phyloP scores from a whole-genome alignment of 2,888 invertebrate species.

The Chalcis sispes region DNA sequence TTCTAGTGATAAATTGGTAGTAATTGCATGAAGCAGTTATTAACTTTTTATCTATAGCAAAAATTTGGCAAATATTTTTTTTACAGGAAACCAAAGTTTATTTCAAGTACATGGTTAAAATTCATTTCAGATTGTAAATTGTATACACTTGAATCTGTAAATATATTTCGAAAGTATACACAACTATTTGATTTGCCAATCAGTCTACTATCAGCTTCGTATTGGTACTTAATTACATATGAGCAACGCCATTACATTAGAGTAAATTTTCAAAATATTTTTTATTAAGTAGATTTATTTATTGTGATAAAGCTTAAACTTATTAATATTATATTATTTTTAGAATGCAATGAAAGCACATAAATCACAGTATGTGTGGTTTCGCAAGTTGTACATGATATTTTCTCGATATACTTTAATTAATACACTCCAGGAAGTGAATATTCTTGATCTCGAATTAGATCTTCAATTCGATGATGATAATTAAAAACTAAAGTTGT shows the following conservation, averaged over 20 bases:
- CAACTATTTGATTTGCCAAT: slow-evolving; percentile 89
- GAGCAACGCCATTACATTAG: slow-evolving; percentile 69
- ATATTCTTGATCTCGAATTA: slow-evolving; percentile 85
- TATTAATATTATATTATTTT: slow-evolving; percentile 59
- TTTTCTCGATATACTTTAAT: slow-evolving; percentile 94
- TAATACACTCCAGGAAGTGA: slow-evolving; percentile 89
- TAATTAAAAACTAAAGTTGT: slow-evolving; percentile 19
- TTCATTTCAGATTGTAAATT: slow-evolving; percentile 85
- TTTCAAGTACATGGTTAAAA: slow-evolving; percentile 42
- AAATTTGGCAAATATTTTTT: slow-evolving; percentile 13
- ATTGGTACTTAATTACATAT: slow-evolving; percentile 80
- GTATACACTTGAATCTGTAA: slow-evolving; percentile 90
- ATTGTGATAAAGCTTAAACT: too few relatives aligned
- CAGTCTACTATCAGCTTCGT: slow-evolving; percentile 86
- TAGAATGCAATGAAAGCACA: slow-evolving; percentile 91
- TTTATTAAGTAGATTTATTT: too few relatives aligned
- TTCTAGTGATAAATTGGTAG: not conserved
- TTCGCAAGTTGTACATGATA: slow-evolving; percentile 89
- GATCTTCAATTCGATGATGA: not conserved
- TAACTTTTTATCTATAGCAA: slow-evolving; percentile 7
- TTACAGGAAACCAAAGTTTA: slow-evolving; percentile 18
- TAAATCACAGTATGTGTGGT: slow-evolving; percentile 96
- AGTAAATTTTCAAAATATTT: slow-evolving; percentile 64
- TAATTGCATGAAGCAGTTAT: too few relatives aligned
- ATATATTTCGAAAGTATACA: slow-evolving; percentile 90